These are phyloP conservation scores for Patagioenas fasciata DNA, from an alignment of 2,113 vertebrate species.

Conservation along the genomic window DNA sequence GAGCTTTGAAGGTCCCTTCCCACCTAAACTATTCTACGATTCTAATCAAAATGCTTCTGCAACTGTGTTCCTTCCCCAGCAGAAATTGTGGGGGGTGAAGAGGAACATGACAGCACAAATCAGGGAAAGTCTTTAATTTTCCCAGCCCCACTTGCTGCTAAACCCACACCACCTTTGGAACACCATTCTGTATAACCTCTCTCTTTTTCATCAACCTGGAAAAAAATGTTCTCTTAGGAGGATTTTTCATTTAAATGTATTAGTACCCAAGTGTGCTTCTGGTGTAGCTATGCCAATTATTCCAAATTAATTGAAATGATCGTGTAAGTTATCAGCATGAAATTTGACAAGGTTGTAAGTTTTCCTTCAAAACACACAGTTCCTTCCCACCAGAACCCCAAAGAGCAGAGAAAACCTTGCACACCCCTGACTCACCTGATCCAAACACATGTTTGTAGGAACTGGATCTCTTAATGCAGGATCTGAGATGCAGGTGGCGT, in stretches of 20 bases:
- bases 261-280: neutral
- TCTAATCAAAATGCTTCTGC: no score
- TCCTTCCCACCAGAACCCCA: neutral
- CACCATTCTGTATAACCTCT: fast-evolving
- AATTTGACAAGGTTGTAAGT: fast-evolving
- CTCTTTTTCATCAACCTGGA: neutral
- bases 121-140: neutral
- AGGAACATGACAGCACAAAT: neutral
- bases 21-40: fast-evolving
- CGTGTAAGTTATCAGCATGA: neutral
- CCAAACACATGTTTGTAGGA: neutral
- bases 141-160: neutral
- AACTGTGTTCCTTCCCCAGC: no score
- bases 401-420: neutral
- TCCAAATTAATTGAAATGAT: neutral
- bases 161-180: neutral
- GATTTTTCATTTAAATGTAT: neutral
- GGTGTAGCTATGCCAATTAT: neutral
- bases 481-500: neutral
- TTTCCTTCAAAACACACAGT: neutral
- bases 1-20: neutral
- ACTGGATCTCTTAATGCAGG: neutral
- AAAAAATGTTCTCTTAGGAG: neutral
- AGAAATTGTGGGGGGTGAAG: neutral
- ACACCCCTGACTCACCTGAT: neutral